phyloP scores from a whole-genome alignment of 2,797 vertebrate species.

The Pangasius djambal region DNA sequence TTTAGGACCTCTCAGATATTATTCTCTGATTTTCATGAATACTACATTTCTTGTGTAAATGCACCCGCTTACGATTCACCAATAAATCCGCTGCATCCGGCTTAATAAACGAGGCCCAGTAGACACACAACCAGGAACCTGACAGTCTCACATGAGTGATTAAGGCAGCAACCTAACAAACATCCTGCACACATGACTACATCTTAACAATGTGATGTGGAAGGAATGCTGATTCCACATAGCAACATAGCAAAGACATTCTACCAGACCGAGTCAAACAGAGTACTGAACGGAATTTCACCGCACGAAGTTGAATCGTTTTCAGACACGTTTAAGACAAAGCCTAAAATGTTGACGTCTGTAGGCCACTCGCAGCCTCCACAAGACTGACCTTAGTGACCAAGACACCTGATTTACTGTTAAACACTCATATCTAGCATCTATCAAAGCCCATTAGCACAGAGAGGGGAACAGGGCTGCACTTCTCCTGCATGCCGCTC shows the following conservation, averaged over 20 bases:
- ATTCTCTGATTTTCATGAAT: background rate
- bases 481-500: conserved; percentile 7
- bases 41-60: background rate
- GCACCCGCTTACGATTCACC: background rate
- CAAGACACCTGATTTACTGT: conserved; percentile 20
- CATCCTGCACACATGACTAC: background rate
- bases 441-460: conserved; percentile 47
- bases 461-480: conserved; percentile 21
- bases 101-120: background rate
- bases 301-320: background rate
- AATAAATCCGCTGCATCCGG: background rate
- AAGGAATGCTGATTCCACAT: background rate
- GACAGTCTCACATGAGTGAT: background rate
- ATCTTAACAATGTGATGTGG: background rate
- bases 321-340: background rate
- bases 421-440: conserved; percentile 20
- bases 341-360: background rate
- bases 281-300: background rate
- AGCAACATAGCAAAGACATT: background rate
- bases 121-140: background rate
- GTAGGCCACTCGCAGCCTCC: conserved; percentile 25
- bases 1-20: background rate
- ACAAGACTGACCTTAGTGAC: conserved; percentile 26
- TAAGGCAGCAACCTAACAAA: background rate
- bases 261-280: background rate